Evolutionary conservation across 1,140 invertebrate species (phyloP), one percentile per base, ranked within the genome.

Genomic region (Chrysopa pallens): DNA sequence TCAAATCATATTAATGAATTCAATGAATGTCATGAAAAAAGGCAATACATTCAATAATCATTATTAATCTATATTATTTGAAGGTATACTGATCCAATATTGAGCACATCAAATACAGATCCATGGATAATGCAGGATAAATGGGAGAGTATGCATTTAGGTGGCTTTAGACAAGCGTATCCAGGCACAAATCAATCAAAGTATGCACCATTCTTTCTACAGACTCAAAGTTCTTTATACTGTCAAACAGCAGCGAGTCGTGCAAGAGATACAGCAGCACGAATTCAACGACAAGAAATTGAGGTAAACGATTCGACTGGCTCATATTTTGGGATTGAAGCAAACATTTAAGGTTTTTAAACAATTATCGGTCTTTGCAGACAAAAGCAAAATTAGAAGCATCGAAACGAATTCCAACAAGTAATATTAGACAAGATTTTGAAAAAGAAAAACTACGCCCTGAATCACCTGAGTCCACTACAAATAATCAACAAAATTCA

Each of bases 141-240:
- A 49, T 87, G 82, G 75, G 84, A 88, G 57, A 70, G 77, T 50
- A 66, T 71, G 28, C 78, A 87, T 56, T 64, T 81, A 50, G 87
- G 87, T 7, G 78, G 81, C 50, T 86, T 76, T 53, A 65, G 78
- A 50, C 67, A 69, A 39, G 60, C 74, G 37, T 74, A 69, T 52
- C 72, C 72, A 1, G 43, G 45, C 48, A 43, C 45, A n/a, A 50
- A 55, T 37, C 46, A 43, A 27, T 57, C 68, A 38, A 77, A 76
- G 52, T 84, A 84, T 55, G 68, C 74, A 39, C 68, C 69, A 41
- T 83, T 75, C 56, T 84, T 85, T 61, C 73, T 78, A 50, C 79
- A 80, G 59, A 80, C 71, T 43, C 68, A 71, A 31, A 74, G 67
- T 39, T 77, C 80, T 1, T 63, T 86, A 31, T 86, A 80, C 55